Evolutionary conservation across 2,797 vertebrate species (phyloP).

Genomic region (Tarsius wallacei): DNA sequence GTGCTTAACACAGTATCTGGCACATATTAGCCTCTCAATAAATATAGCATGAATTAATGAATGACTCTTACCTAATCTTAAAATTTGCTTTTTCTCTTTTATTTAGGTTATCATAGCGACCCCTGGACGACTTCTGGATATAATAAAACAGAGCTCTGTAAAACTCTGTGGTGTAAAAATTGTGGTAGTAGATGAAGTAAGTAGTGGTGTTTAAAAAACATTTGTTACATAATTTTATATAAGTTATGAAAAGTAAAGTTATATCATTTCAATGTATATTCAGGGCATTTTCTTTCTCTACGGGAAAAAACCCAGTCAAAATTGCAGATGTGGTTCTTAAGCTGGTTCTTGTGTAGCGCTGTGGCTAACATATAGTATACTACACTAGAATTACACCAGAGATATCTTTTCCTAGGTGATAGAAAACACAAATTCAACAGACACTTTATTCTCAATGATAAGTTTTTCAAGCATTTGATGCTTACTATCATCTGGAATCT

Average conservation of each 20-base stretch:
- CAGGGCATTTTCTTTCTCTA: background rate
- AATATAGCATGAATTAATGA: background rate
- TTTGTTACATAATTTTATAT: background rate
- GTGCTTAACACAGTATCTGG: background rate
- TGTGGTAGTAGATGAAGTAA: constrained; percentile 97
- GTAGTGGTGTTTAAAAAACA: constrained; percentile 60
- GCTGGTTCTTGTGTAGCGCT: background rate
- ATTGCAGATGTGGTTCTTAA: background rate
- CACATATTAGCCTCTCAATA: background rate
- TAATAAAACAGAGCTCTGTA: constrained; percentile 95
- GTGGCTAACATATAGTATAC: background rate
- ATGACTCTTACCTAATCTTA: background rate
- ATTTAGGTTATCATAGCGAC: constrained; percentile 96
- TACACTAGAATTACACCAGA: background rate
- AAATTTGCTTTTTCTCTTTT: constrained; percentile 13
- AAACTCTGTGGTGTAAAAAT: constrained; percentile 92
- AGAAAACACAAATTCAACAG: background rate
- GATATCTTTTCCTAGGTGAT: background rate
- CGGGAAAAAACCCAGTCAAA: background rate
- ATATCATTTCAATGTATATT: background rate
- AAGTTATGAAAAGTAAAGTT: background rate
- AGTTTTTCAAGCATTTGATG: background rate
- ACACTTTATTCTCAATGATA: background rate
- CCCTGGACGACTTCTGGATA: constrained; percentile 96
- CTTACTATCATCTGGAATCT: background rate